These are phyloP conservation scores for Ursus arctos DNA, from an alignment of 2,113 vertebrate species.

Conservation along the genomic window DNA sequence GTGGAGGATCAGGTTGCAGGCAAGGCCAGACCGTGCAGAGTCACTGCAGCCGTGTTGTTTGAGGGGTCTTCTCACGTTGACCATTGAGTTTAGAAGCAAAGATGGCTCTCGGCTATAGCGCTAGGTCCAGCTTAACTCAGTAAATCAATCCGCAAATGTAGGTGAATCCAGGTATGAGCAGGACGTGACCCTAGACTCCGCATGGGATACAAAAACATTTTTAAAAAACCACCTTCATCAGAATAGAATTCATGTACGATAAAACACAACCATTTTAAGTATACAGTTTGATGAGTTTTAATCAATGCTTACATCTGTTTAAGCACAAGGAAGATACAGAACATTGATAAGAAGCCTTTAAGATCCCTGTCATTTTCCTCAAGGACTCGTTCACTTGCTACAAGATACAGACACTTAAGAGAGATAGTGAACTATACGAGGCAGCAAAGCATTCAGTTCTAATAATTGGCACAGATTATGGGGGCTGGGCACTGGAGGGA, in stretches of 20 bases:
- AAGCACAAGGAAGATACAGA: rapidly evolving
- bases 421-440: background rate
- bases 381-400: background rate
- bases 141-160: background rate
- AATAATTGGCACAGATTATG: background rate
- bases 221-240: background rate
- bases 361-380: background rate
- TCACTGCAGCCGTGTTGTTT: background rate
- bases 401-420: background rate
- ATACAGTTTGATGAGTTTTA: background rate
- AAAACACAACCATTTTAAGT: background rate
- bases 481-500: background rate
- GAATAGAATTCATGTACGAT: background rate
- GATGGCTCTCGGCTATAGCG: background rate
- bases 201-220: background rate
- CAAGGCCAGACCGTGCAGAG: background rate
- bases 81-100: background rate
- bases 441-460: background rate
- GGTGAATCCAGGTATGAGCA: background rate
- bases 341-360: background rate
- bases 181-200: background rate
- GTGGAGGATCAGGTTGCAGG: background rate
- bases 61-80: background rate
- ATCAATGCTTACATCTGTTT: background rate
- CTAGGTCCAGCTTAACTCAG: background rate